Evolutionary conservation across 2,113 vertebrate species (phyloP), one percentile per base, ranked within the genome.

Genomic region (Erythrolamprus reginae): DNA sequence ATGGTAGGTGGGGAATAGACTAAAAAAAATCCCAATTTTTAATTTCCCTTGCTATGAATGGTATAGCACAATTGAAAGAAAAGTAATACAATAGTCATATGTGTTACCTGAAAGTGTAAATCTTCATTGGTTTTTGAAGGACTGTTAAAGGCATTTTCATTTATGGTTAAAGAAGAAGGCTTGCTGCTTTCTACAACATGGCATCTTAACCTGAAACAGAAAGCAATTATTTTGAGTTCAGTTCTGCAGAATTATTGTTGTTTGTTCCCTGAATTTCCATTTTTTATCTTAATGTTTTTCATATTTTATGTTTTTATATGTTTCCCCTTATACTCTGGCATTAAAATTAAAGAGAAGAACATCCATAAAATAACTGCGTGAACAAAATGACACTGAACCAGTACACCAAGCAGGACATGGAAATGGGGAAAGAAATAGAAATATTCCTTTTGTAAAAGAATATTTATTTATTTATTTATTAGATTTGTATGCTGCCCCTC

Each of bases 151-250:
- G 95, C 9, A 38, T 91, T 95, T 12, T 98, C 98, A 93, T 96
- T 98, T 48, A 96, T 92, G 0, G 93, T 96, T 83, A 96, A 93
- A 91, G 93, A 97, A 92, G 96, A 93, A 85, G 97, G 96, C 90
- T 98, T 98, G 88, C 90, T 95, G 86, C 95, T 97, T 95, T 99
- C 98, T 89, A 98, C 17, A 17, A 98, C 96, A 9, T 98, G 98
- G 95, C 99, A 99, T 94, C 98, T 98, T 89, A 99, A 97, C 93
- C 99, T 99, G 92, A 38, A 42, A 88, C 23, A 83, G 12, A 70
- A 87, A 86, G 5, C 58, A 93, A 23, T 77, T 17, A 90, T 53
- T 52, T 23, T 21, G 51, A 51, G 55, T 86, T 47, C 9, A 53
- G 26, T 85, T 55, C 52, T 52, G n/a, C 10, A 42, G 52, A 33